Evolutionary conservation across 2,797 vertebrate species (phyloP).

Genomic region (Ateles fusciceps): DNA sequence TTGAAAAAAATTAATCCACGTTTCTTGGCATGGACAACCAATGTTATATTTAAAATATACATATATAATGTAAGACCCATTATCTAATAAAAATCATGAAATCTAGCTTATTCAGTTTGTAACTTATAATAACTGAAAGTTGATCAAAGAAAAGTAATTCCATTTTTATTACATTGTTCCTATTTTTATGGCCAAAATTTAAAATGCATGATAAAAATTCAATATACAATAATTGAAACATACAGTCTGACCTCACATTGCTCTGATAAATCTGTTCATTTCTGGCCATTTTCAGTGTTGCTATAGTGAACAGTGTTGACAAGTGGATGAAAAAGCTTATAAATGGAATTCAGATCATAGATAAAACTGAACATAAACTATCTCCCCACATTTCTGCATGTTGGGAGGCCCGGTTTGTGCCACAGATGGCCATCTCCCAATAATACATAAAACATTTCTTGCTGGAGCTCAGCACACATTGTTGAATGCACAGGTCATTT

Average conservation of each 20-base stretch:
- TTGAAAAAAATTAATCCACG: slow-evolving; percentile 74
- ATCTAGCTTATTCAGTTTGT: slow-evolving; percentile 63
- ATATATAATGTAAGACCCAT: slow-evolving; percentile 64
- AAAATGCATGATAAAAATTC: slow-evolving; percentile 74
- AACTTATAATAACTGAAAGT: slow-evolving; percentile 65
- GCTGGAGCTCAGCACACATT: slow-evolving; percentile 61
- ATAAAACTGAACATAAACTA: slow-evolving; percentile 51
- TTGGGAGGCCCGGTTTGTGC: not conserved
- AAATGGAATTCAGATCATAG: slow-evolving; percentile 77
- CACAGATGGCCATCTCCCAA: slow-evolving; percentile 58
- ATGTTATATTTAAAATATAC: slow-evolving; percentile 73
- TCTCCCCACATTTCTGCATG: slow-evolving; percentile 54
- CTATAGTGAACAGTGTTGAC: slow-evolving; percentile 70
- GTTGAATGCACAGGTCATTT: slow-evolving; percentile 70
- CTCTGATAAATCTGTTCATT: slow-evolving; percentile 78
- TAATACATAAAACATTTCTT: slow-evolving; percentile 69
- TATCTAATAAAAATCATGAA: slow-evolving; percentile 70
- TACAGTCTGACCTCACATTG: slow-evolving; percentile 73
- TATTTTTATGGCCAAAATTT: slow-evolving; percentile 73
- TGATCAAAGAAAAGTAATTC: slow-evolving; percentile 72
- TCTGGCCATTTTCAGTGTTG: slow-evolving; percentile 75
- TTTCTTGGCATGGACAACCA: slow-evolving; percentile 68
- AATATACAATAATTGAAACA: slow-evolving; percentile 73
- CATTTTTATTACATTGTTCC: slow-evolving; percentile 68
- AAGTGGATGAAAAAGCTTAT: slow-evolving; percentile 75